These are phyloP conservation scores for Parthenolecanium corni DNA, from an alignment of 2,888 invertebrate species.

Conservation along the genomic window DNA sequence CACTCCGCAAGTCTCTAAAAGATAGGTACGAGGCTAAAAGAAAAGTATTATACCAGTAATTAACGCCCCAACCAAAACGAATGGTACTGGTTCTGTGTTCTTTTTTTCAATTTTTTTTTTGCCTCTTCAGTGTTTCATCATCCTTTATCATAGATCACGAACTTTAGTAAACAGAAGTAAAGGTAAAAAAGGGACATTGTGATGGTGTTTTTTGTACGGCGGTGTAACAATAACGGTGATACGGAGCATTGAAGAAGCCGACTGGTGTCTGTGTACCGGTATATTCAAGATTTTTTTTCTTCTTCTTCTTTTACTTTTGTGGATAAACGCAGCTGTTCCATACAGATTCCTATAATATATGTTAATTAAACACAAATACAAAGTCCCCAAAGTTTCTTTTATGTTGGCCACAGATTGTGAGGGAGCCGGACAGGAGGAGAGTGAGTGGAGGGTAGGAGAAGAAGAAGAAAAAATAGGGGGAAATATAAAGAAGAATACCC, in stretches of 20 bases:
- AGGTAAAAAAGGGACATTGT: constrained; percentile 1
- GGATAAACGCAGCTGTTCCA: constrained; percentile 24
- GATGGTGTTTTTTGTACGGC: constrained; percentile 5
- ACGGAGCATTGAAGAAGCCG: constrained; percentile 14
- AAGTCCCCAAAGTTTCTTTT: constrained; percentile 22
- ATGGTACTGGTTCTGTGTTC: too few relatives aligned
- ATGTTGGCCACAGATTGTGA: background rate
- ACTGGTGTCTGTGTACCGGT: constrained; percentile 17
- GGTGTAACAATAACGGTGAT: constrained; percentile 14
- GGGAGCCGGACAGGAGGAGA: background rate
- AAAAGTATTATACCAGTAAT: too few relatives aligned
- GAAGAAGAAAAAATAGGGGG: constrained; percentile 9
- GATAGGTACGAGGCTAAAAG: too few relatives aligned
- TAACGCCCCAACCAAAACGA: too few relatives aligned
- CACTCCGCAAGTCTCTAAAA: too few relatives aligned
- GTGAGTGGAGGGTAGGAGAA: background rate
- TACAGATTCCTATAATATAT: constrained; percentile 25
- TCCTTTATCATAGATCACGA: background rate
- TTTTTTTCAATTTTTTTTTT: too few relatives aligned
- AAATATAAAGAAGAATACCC: constrained; percentile 23
- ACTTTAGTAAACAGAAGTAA: background rate
- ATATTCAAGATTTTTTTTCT: constrained; percentile 11
- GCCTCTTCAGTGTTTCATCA: background rate
- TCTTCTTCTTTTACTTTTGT: background rate
- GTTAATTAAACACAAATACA: constrained; percentile 24